Evolutionary conservation across 2,797 vertebrate species (phyloP).

Genomic region (Apogon hyalosoma): DNA sequence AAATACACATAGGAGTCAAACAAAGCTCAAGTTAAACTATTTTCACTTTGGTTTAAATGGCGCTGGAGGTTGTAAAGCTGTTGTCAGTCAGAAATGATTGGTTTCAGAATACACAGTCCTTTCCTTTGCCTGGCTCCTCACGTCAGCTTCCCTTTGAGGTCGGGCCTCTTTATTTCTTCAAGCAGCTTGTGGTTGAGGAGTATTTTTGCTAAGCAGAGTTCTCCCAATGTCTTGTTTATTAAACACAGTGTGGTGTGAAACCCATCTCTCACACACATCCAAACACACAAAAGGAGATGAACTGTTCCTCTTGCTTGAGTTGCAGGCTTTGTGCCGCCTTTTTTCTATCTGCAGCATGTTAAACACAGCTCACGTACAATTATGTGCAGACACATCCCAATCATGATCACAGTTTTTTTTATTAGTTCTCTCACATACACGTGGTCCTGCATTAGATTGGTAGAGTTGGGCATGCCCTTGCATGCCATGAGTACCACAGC

Average conservation of each 20-base stretch:
- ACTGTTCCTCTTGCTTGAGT: slow-evolving; percentile 35
- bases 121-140: slow-evolving; percentile 12
- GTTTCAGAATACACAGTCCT: slow-evolving; percentile 28
- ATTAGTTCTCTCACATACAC: slow-evolving; percentile 15
- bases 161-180: slow-evolving; percentile 25
- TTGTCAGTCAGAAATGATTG: slow-evolving; percentile 21
- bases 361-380: slow-evolving; percentile 7
- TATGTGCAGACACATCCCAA: slow-evolving; percentile 51
- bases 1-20: slow-evolving; percentile 48
- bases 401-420: slow-evolving; percentile 2
- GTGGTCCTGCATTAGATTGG: slow-evolving; percentile 33
- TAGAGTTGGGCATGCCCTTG: slow-evolving; percentile 33
- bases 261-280: slow-evolving; percentile 20
- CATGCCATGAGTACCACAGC: slow-evolving; percentile 51
- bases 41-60: slow-evolving; percentile 44
- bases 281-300: slow-evolving; percentile 31
- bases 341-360: slow-evolving; percentile 21
- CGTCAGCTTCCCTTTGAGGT: slow-evolving; percentile 38
- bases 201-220: slow-evolving; percentile 54
- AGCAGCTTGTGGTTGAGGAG: slow-evolving; percentile 15
- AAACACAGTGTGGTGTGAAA: slow-evolving; percentile 54
- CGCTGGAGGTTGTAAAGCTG: slow-evolving; percentile 40
- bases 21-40: slow-evolving; percentile 41
- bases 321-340: slow-evolving; percentile 17
- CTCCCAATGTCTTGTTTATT: slow-evolving; percentile 63